Conservation (phyloP, 2,797 vertebrate genomes). For the Delichon dasypus region DNA sequence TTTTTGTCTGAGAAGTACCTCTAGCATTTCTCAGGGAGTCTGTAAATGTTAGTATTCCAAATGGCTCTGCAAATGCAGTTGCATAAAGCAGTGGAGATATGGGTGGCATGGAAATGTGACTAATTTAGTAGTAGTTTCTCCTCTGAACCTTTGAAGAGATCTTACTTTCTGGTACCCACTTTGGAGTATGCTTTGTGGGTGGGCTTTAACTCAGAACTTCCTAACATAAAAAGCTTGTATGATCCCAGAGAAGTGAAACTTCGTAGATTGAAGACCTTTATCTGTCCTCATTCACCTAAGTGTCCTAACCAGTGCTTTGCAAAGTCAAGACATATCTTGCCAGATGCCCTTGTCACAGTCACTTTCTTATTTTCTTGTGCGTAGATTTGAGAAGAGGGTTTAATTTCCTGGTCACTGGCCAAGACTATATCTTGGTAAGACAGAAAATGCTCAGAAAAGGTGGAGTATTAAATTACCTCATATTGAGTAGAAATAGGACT, state of each 20-base stretch:
- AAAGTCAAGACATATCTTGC: background rate
- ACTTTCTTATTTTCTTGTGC: background rate
- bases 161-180: background rate
- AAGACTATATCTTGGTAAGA: background rate
- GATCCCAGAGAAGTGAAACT: background rate
- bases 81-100: background rate
- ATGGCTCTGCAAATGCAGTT: background rate
- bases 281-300: background rate
- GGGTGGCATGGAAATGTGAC: background rate
- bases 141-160: background rate
- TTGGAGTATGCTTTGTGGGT: background rate
- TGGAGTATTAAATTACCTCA: background rate
- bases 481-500: background rate
- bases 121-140: background rate
- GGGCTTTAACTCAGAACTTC: background rate
- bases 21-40: background rate
- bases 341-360: background rate
- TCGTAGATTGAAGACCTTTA: background rate
- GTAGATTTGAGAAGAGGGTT: background rate
- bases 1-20: background rate
- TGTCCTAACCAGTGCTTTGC: background rate
- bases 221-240: background rate
- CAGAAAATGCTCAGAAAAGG: background rate
- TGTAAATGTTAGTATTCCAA: background rate
- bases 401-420: background rate